Base-by-base conservation (phyloP, 2,113 vertebrate genomes). In the Mormoops blainvillei region DNA sequence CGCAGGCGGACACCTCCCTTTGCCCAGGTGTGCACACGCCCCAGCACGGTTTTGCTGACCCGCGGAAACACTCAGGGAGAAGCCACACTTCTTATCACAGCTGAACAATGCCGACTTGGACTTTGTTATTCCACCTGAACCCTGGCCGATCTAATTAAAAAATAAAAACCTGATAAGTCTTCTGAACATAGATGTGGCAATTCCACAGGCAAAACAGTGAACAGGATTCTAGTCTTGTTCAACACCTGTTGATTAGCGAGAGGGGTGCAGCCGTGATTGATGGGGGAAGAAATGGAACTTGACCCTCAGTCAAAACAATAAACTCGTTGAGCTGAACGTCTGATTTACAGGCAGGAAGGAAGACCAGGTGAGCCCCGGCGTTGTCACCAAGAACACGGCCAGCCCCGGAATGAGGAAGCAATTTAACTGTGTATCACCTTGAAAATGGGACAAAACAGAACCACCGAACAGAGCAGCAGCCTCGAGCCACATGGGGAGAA, bases 401-500 rank as follows among this genome's bases (percentile, higher is more conserved):
- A n/a, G 87, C 36, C 73, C 52, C 20, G 14, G 14, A 4, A n/a
- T 0, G n/a, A 61, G 71, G 76, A 68, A 67, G 86, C 78, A 20
- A 22, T 4, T 26, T 14, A 7, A 24, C 38, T 5, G 6, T 0
- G 43, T 19, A 13, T 61, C 20, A 10, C 65, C 94, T 58, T 56
- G 38, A 43, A 80, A 87, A 38, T 0, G 7, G 11, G 50, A 41
- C 70, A 11, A 26, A 58, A 38, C 14, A 22, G 19, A 38, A 36
- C 16, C 52, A 19, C 24, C 78, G 8, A 24, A 52, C 1, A 6
- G 24, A 50, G n/a, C 26, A 22, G 56, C 18, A 2, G 11, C 36
- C 58, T 41, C 0, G 1, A 65, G 61, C 15, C 19, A 4, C 43
- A 0, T 0, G 7, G 16, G n/a, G 41, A 11, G 2, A 8, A 16